These are phyloP conservation scores for Lepidurus packardi DNA, from an alignment of 1,140 invertebrate species.

Conservation along the genomic window DNA sequence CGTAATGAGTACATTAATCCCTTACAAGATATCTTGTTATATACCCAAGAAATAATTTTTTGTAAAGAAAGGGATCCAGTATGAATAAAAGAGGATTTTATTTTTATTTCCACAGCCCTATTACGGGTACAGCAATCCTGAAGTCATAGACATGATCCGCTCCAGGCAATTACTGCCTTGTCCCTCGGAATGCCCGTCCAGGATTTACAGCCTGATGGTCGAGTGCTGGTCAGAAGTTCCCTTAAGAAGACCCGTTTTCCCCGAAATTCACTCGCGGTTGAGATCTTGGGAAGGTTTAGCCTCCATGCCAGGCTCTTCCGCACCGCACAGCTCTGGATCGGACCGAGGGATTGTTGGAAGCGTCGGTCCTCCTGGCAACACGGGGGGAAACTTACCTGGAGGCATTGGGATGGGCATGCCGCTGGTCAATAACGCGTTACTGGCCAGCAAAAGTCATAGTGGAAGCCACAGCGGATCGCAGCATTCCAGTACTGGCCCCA, in stretches of 20 bases:
- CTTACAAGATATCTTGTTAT: background rate
- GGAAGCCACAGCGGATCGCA: constrained; percentile 40
- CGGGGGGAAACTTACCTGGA: background rate
- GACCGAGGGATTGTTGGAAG: background rate
- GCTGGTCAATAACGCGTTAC: constrained; percentile 16
- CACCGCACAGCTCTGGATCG: constrained; percentile 2
- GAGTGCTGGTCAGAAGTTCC: constrained; percentile 96
- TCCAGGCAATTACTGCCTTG: constrained; percentile 86
- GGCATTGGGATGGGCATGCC: constrained; percentile 6
- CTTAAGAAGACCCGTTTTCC: constrained; percentile 79
- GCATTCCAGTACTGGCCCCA: constrained; percentile 53
- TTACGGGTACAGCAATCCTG: constrained; percentile 91
- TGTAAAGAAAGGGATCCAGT: no score
- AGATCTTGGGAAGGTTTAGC: constrained; percentile 42
- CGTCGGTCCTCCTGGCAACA: background rate
- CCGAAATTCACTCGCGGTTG: constrained; percentile 68
- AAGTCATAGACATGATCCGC: constrained; percentile 95
- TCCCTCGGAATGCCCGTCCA: constrained; percentile 83
- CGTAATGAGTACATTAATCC: background rate
- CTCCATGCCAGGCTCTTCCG: constrained; percentile 23
- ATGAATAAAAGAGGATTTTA: background rate
- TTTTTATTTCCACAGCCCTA: constrained; percentile 60
- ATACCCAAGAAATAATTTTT: background rate
- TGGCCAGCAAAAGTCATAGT: constrained; percentile 32
- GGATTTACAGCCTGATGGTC: constrained; percentile 65